Base-by-base conservation (phyloP, 2,888 invertebrate species). In the Athetis lepigone region DNA sequence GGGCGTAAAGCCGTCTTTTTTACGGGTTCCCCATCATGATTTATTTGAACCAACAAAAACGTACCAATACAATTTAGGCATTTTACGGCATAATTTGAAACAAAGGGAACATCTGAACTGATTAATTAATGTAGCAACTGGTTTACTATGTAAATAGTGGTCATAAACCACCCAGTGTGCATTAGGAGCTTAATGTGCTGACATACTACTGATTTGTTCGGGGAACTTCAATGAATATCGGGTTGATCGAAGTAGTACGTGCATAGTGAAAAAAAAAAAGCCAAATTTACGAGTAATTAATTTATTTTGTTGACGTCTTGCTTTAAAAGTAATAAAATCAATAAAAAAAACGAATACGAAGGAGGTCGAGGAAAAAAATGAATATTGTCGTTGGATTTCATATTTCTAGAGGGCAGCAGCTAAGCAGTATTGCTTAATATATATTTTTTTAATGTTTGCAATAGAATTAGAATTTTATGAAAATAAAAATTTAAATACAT, bases 101-200 rank as follows among this genome's bases (percentile, higher is more conserved):
- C 80, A 88, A 85, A 81, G 70, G 75, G 84, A 86, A 85, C 82
- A 85, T 82, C 77, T 80, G 77, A 85, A 86, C 81, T 88, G 88
- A 89, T 90, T 88, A 90, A 87, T 89, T 85, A 84, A 85, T 82
- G 82, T 84, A 82, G 80, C 77, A 80, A 80, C 77, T 77, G 78
- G 72, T 84, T 86, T 85, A 86, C 85, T 88, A 86, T 87, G 87
- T 88, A 89, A 87, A 88, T 87, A 85, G 80, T 79, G 70, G 75
- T 80, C 82, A 83, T 88, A 87, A 88, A 88, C 86, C 84, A 83
- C 83, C 83, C 85, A 80, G 79, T 72, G 79, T 80, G 84, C 79
- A 80, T 81, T 82, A 82, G 66, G 72, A 75, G 77, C 66, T 77
- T 75, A 58, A 29, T 37, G 43, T 62, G 47, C 47, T 25, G 75